A percentile compares a stretch with the other conserved stretches of the same genome.
These are phyloP conservation scores for Synaphobranchus kaupii DNA, from an alignment of 2,797 vertebrate species.

Conservation along the genomic window DNA sequence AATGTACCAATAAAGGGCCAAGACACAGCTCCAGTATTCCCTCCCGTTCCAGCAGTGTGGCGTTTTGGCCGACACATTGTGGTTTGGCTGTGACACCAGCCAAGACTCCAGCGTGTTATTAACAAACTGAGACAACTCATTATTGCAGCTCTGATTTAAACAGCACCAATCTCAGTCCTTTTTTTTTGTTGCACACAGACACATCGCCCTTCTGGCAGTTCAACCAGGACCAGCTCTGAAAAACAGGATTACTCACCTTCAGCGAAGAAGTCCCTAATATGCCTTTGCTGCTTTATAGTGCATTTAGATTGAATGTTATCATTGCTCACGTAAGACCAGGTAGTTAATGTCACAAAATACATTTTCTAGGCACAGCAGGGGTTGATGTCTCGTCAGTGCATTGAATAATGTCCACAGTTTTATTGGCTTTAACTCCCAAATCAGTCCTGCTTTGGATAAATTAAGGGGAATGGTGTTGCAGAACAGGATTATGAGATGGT, in stretches of 20 bases:
- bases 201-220: neutral
- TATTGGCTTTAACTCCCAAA: neutral
- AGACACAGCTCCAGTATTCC: neutral
- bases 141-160: slow-evolving; percentile 45
- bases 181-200: neutral
- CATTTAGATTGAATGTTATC: neutral
- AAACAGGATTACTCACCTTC: neutral
- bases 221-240: neutral
- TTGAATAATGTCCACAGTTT: slow-evolving; percentile 32
- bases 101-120: slow-evolving; percentile 38
- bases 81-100: slow-evolving; percentile 34
- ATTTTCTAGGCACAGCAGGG: slow-evolving; percentile 42
- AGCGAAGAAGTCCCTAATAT: neutral
- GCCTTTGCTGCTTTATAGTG: neutral
- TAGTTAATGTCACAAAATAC: neutral
- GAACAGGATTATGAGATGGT: neutral
- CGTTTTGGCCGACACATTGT: slow-evolving; percentile 30
- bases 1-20: slow-evolving; percentile 24
- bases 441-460: neutral
- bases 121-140: slow-evolving; percentile 44
- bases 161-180: slow-evolving; percentile 12
- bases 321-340: neutral
- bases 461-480: neutral
- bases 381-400: slow-evolving; percentile 17
- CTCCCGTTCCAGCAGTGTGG: slow-evolving; percentile 26